Evolutionary conservation across 2,797 vertebrate species (phyloP), one percentile per base, ranked within the genome.

Genomic region (Hylomyscus alleni): DNA sequence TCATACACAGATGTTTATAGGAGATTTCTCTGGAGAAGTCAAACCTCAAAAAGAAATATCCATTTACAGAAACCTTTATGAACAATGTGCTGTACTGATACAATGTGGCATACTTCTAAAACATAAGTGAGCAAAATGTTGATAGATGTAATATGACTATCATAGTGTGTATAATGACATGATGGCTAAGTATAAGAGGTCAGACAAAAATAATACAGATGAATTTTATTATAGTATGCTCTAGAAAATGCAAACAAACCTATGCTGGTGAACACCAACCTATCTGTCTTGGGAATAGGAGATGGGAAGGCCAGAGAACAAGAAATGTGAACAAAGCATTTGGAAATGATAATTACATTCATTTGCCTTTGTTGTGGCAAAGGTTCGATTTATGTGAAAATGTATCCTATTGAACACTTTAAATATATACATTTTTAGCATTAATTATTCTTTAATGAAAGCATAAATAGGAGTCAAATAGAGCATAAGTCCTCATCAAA

Each of bases 221-320:
- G 29, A 65, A 78, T 65, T 83, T 37, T 22, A 56, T 67, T 14
- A 15, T 2, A 75, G 78, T 65, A 94, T 94, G 40, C n/a, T 83
- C 85, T 22, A 67, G 10, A 85, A 96, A 93, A 94, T 83, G 34
- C 4, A 52, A 83, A 87, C 22, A 34, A 75, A 78, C 87, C 65
- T 73, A 40, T 12, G 6, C 24, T 65, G 58, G 73, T 17, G 84
- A 56, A 90, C 22, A 44, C 40, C 22, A 24, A 75, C 40, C 11
- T 60, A 34, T 62, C 14, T 50, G 44, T 26, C 7, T 1, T 40
- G 60, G 56, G 26, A 44, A 83, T 29, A 31, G 19, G 17, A 50
- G 8, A 44, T 6, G 37, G 58, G 31, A 67, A n/a, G 34, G 14
- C 73, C 13, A 82, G 47, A 40, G 73, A 62, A 89, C 4, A 47